These are phyloP conservation scores for Virgularia gustaviana DNA, from an alignment of 92 coral and sea anemone species.

Conservation along the genomic window DNA sequence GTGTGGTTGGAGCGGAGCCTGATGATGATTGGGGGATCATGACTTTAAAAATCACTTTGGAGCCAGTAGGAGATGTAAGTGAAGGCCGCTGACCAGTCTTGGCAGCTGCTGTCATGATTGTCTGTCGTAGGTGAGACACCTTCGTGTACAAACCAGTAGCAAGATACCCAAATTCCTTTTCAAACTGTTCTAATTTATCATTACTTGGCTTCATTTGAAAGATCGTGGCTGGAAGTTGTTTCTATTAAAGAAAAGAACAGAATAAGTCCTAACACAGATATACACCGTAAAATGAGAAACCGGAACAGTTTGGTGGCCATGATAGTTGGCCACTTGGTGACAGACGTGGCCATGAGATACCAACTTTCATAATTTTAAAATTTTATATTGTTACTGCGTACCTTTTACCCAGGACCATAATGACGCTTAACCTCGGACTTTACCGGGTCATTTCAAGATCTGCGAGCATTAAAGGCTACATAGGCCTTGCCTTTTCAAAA, in stretches of 20 bases:
- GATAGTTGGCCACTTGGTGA: too few species aligned
- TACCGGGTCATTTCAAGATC: too few species aligned
- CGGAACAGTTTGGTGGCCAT: background rate
- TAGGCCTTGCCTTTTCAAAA: too few species aligned
- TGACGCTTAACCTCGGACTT: too few species aligned
- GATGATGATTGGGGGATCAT: constrained; percentile 37
- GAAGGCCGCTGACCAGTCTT: constrained; percentile 55
- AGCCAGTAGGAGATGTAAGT: constrained; percentile 33
- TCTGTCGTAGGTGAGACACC: constrained; percentile 84
- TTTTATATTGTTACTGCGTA: too few species aligned
- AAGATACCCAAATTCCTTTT: constrained; percentile 73
- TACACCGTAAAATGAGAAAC: background rate
- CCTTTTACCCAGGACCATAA: too few species aligned
- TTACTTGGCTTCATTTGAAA: constrained; percentile 83
- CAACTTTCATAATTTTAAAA: too few species aligned
- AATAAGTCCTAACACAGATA: background rate
- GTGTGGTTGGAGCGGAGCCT: constrained; percentile 32
- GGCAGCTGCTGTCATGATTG: constrained; percentile 65
- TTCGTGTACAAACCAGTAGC: constrained; percentile 71
- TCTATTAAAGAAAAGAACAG: constrained; percentile 48
- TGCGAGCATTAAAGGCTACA: too few species aligned
- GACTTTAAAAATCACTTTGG: constrained; percentile 29
- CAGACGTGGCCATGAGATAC: too few species aligned
- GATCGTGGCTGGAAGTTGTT: constrained; percentile 87
- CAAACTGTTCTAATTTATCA: constrained; percentile 76